Percentiles rank a stretch among this genome's conserved stretches.
Conservation (phyloP, 2,113 vertebrate genomes). For the Pampusana beccarii region DNA sequence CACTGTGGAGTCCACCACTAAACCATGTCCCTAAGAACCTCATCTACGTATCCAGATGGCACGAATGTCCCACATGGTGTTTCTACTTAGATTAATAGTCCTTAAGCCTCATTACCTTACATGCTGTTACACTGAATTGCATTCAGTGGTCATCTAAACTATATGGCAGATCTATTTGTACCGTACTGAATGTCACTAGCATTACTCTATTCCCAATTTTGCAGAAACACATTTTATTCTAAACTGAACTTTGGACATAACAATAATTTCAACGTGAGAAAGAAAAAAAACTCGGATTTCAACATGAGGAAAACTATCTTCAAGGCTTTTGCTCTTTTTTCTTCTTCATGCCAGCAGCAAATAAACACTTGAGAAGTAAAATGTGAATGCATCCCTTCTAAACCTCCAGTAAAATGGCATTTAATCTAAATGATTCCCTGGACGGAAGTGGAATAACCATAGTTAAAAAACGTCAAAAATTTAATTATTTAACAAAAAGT, state of each 20-base stretch:
- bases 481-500: not conserved
- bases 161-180: not conserved
- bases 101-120: conserved; percentile 31
- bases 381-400: not conserved
- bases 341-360: not conserved
- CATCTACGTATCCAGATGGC: not conserved
- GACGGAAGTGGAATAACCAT: not conserved
- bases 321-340: not conserved
- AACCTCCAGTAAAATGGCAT: not conserved
- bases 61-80: not conserved
- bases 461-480: not conserved
- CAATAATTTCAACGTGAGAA: not conserved
- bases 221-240: not conserved
- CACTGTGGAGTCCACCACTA: too few species aligned
- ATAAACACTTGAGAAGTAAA: not conserved
- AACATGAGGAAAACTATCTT: not conserved
- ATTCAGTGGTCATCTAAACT: not conserved
- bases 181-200: not conserved
- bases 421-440: not conserved
- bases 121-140: not conserved
- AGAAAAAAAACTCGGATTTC: not conserved
- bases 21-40: too few species aligned
- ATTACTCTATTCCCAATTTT: not conserved
- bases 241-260: not conserved
- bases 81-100: conserved; percentile 2